Evolutionary conservation across 2,797 vertebrate species (phyloP).

Genomic region (Malurus splendens): DNA sequence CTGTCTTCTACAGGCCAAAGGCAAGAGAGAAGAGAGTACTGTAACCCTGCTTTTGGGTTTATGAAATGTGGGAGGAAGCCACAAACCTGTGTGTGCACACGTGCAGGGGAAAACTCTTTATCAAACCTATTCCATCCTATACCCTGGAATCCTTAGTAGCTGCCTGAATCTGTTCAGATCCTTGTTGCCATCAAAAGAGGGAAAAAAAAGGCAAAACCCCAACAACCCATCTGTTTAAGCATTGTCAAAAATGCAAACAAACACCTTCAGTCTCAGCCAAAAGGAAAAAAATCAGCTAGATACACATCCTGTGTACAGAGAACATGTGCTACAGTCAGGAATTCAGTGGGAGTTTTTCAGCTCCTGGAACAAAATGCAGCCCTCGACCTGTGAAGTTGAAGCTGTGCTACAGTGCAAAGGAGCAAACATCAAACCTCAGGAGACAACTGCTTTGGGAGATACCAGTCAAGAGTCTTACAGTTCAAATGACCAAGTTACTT

Average conservation of each 20-base stretch:
- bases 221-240: neutral
- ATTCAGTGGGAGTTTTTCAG: neutral
- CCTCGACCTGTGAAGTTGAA: neutral
- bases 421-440: neutral
- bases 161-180: neutral
- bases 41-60: neutral
- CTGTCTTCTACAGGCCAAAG: neutral
- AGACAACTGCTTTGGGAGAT: conserved; percentile 20
- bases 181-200: neutral
- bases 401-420: conserved; percentile 1
- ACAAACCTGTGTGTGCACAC: neutral
- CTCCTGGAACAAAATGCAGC: conserved; percentile 15
- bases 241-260: conserved; percentile 7
- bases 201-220: neutral
- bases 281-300: neutral
- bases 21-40: neutral
- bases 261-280: conserved; percentile 58
- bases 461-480: conserved; percentile 33
- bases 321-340: conserved; percentile 15
- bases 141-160: conserved; percentile 19
- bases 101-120: conserved; percentile 19
- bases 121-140: neutral
- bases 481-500: conserved; percentile 42
- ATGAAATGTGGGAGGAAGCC: conserved; percentile 16
- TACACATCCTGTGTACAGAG: neutral